Evolutionary conservation across 2,113 vertebrate species (phyloP).

Genomic region (Phaethornis superciliosus): DNA sequence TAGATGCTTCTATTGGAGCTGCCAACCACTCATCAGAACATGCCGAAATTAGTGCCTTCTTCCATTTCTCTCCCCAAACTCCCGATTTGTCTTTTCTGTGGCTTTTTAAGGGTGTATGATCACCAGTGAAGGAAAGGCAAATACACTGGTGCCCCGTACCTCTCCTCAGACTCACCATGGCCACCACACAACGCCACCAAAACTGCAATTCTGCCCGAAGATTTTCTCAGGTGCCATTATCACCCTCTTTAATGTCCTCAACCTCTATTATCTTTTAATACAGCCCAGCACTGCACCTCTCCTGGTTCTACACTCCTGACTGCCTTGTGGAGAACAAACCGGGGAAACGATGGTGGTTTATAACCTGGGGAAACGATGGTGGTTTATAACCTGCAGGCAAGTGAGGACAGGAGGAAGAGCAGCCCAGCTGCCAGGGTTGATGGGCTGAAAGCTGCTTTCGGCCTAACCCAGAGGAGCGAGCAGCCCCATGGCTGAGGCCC

Average conservation of each 20-base stretch:
- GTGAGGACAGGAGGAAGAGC: rapidly evolving
- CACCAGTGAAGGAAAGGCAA: not conserved
- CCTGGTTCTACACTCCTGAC: rapidly evolving
- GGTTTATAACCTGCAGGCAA: rapidly evolving
- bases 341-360: rapidly evolving
- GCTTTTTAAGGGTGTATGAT: rapidly evolving
- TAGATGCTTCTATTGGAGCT: not conserved
- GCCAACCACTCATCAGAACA: not conserved
- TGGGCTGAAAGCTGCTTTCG: rapidly evolving
- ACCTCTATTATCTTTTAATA: not conserved
- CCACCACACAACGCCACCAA: rapidly evolving
- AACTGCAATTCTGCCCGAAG: not conserved
- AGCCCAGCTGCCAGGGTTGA: rapidly evolving
- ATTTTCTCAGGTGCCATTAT: not conserved
- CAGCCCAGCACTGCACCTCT: not conserved
- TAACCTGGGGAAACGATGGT: no score
- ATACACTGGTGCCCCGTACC: rapidly evolving
- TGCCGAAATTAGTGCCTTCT: rapidly evolving
- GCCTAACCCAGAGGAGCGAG: rapidly evolving
- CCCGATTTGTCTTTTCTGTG: not conserved
- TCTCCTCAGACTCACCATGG: not conserved
- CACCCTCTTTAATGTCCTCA: not conserved
- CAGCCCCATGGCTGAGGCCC: not conserved
- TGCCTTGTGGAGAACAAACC: rapidly evolving
- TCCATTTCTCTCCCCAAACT: not conserved